A percentile compares a stretch with the other conserved stretches of the same genome.
Conservation (phyloP, 1,140 invertebrate species). For the Rhagoletis zephyria region DNA sequence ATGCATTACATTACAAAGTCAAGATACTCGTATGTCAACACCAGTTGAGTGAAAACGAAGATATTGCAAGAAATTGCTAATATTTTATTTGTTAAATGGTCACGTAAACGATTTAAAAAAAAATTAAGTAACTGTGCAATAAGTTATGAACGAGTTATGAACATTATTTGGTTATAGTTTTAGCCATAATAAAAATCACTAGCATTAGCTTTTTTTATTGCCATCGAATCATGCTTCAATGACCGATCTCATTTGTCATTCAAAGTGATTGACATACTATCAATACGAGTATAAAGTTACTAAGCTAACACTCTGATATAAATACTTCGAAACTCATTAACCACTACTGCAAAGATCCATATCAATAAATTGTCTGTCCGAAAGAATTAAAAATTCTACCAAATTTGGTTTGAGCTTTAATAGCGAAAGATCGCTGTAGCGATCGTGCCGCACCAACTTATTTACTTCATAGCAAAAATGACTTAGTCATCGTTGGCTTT, state of each 20-base stretch:
- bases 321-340: slow-evolving; percentile 30
- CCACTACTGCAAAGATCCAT: background rate
- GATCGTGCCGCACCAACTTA: slow-evolving; percentile 6
- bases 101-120: too few relatives aligned
- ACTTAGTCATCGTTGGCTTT: background rate
- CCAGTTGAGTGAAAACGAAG: too few relatives aligned
- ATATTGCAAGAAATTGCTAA: too few relatives aligned
- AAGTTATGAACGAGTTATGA: too few relatives aligned
- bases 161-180: too few relatives aligned
- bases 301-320: background rate
- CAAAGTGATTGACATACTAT: background rate
- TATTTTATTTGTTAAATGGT: too few relatives aligned
- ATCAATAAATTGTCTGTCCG: background rate
- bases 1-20: too few relatives aligned
- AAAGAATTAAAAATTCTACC: slow-evolving; percentile 25
- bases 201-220: background rate
- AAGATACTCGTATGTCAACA: too few relatives aligned
- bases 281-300: background rate
- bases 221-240: background rate
- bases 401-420: background rate
- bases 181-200: too few relatives aligned
- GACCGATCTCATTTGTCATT: background rate
- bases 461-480: background rate
- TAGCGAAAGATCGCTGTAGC: background rate
- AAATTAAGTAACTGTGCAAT: too few relatives aligned